A percentile compares a stretch with the other conserved stretches of the same genome.
Evolutionary conservation across 2,888 invertebrate genomes (phyloP).

Genomic region (Pecten maximus): DNA sequence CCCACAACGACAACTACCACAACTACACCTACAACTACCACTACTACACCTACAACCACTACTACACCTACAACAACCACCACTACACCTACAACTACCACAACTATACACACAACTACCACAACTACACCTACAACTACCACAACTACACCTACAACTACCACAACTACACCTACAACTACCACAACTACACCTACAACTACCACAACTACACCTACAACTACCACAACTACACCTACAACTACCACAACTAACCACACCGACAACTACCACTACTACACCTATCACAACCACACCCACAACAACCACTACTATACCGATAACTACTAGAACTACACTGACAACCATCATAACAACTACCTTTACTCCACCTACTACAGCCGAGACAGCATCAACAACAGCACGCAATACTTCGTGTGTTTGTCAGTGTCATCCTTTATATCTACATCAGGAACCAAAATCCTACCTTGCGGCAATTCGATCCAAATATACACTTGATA

Average conservation of each 20-base stretch:
- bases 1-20: too few relatives aligned
- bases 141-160: too few relatives aligned
- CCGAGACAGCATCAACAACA: not conserved
- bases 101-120: too few relatives aligned
- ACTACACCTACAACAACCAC: too few relatives aligned
- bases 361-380: not conserved
- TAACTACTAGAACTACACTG: not conserved
- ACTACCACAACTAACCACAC: not conserved
- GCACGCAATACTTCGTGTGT: not conserved
- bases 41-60: too few relatives aligned
- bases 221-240: not conserved
- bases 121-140: too few relatives aligned
- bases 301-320: not conserved
- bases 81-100: too few relatives aligned
- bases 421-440: not conserved
- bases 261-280: not conserved
- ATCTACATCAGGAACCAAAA: not conserved
- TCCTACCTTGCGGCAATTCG: not conserved
- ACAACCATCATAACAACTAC: not conserved
- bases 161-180: not conserved
- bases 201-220: not conserved
- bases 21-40: too few relatives aligned
- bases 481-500: not conserved
- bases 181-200: not conserved
- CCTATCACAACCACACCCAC: not conserved